phyloP scores from a whole-genome alignment of 2,113 vertebrate genomes.

The Brachypodius melanocephalos region DNA sequence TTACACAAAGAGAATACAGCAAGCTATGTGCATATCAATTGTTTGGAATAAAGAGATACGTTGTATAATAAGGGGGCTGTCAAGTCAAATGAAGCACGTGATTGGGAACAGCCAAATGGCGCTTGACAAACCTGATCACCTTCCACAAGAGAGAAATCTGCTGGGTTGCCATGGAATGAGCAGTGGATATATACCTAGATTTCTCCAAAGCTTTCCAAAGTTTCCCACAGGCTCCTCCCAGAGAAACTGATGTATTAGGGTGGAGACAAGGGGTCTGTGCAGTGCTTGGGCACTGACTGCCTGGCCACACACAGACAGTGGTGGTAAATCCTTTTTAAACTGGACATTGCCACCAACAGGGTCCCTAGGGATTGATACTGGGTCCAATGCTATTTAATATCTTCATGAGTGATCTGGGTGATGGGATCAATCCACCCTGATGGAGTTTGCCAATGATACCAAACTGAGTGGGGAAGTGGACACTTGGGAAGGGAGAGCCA shows the following conservation, averaged over 20 bases:
- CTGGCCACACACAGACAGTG: neutral
- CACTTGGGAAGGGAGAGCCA: neutral
- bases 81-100: neutral
- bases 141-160: neutral
- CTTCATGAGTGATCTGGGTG: neutral
- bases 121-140: accelerated
- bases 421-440: neutral
- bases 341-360: neutral
- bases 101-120: neutral
- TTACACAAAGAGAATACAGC: neutral
- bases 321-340: neutral
- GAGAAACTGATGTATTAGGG: neutral
- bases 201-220: neutral
- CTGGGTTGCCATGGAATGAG: neutral
- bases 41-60: neutral
- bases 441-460: neutral
- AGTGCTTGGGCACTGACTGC: neutral
- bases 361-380: neutral
- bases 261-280: neutral
- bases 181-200: neutral
- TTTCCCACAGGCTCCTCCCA: neutral
- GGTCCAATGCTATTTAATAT: accelerated
- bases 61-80: neutral
- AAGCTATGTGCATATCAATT: neutral
- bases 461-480: neutral